Conservation (phyloP, 2,113 vertebrate species). For the Mus spicilegus region DNA sequence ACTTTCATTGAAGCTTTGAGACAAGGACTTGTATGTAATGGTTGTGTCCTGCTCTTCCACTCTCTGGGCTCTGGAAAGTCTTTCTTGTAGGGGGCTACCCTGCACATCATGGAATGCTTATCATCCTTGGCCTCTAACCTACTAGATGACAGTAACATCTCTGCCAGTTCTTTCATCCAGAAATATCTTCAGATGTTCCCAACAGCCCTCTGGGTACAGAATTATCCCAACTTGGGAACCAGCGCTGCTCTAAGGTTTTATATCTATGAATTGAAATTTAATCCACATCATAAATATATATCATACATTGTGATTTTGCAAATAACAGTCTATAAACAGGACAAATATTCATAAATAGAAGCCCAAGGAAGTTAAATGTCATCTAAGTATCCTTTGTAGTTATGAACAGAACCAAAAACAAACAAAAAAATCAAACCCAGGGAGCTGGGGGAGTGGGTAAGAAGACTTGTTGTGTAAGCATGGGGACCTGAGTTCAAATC, state of each 20-base stretch:
- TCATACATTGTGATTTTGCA: not conserved
- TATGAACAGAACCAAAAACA: not conserved
- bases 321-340: not conserved
- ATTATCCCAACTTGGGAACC: not conserved
- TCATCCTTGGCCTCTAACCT: not conserved
- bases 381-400: conserved; percentile 14
- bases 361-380: not conserved
- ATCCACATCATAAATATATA: not conserved
- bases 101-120: not conserved
- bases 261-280: not conserved
- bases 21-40: not conserved
- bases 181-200: not conserved
- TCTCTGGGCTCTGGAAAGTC: not conserved
- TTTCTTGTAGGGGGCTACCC: not conserved
- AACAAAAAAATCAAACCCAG: not conserved
- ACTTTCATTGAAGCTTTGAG: not conserved
- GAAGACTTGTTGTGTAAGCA: not conserved
- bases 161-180: not conserved
- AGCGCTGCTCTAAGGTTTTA: not conserved
- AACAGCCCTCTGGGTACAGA: not conserved
- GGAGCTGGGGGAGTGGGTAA: too few relatives aligned
- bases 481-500: not conserved
- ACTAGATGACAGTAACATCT: not conserved
- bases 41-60: not conserved
- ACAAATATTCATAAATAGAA: conserved; percentile 20